These are phyloP conservation scores for Sinodicranocentrus sp. DNA, from an alignment of 2,888 invertebrate species.

Conservation along the genomic window DNA sequence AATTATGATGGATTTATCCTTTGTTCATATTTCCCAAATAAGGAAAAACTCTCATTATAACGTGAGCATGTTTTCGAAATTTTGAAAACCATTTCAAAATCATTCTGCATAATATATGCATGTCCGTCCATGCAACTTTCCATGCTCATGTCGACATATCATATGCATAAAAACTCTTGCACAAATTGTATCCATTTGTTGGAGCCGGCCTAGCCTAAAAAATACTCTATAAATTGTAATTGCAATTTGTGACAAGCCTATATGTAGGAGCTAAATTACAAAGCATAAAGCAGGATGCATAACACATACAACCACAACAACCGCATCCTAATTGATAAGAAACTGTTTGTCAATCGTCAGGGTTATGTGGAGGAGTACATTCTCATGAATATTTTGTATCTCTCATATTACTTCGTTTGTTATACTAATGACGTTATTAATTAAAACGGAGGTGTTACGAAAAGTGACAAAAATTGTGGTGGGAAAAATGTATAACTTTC, in stretches of 20 bases:
- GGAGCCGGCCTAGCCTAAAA: slow-evolving; percentile 3
- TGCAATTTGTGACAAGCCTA: not conserved
- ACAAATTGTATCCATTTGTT: slow-evolving; percentile 8
- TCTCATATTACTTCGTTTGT: slow-evolving; percentile 8
- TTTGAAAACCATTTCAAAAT: not conserved
- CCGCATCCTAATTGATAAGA: slow-evolving; percentile 18
- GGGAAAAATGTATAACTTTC: slow-evolving; percentile 41
- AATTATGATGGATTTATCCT: no score
- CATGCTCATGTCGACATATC: not conserved
- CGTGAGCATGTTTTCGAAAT: not conserved
- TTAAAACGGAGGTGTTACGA: slow-evolving; percentile 40
- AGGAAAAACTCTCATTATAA: not conserved
- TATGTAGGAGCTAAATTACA: not conserved
- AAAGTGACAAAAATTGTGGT: slow-evolving; percentile 51
- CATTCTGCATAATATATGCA: not conserved
- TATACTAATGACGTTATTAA: slow-evolving; percentile 44
- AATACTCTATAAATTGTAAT: no score
- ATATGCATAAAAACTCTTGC: slow-evolving; percentile 8
- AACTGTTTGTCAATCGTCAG: not conserved
- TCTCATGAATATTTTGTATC: not conserved
- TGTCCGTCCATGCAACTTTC: not conserved
- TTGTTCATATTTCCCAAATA: no score
- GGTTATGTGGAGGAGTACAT: not conserved
- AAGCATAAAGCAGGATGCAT: not conserved
- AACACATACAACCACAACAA: not conserved